Conservation (phyloP, 2,113 vertebrate species). For the Strigops habroptila region DNA sequence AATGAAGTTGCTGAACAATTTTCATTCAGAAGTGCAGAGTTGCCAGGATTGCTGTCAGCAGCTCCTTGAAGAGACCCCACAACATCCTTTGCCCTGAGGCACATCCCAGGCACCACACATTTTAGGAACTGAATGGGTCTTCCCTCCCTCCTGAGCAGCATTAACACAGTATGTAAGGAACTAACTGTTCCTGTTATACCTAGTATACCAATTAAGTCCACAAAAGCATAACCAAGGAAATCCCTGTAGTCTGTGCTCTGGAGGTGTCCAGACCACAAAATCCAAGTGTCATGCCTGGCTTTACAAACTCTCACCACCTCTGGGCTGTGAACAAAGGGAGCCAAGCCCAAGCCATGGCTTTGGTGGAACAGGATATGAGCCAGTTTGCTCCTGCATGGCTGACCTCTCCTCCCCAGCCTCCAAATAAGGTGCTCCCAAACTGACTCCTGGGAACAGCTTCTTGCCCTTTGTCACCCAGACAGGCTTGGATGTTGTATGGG, state of each 20-base stretch:
- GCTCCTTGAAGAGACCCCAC: not conserved
- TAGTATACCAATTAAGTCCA: not conserved
- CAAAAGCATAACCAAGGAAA: not conserved
- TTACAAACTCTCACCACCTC: not conserved
- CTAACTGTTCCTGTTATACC: not conserved
- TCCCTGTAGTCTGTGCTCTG: not conserved
- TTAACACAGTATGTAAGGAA: not conserved
- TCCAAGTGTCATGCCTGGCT: not conserved
- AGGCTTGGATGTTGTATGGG: not conserved
- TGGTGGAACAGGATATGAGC: not conserved
- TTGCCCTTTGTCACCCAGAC: not conserved
- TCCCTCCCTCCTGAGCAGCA: not conserved
- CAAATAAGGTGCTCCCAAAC: not conserved
- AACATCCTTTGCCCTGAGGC: not conserved
- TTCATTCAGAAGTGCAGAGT: not conserved
- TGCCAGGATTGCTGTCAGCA: not conserved
- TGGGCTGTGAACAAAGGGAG: not conserved
- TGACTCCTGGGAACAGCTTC: not conserved
- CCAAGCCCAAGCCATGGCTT: accelerated
- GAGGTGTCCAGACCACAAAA: not conserved
- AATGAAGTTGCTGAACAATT: not conserved
- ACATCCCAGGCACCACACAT: not conserved
- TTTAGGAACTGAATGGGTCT: not conserved
- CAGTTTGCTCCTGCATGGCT: not conserved
- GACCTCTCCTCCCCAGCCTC: not conserved